These are phyloP conservation scores for Dallia pectoralis DNA, from an alignment of 2,797 vertebrate genomes.

Conservation along the genomic window DNA sequence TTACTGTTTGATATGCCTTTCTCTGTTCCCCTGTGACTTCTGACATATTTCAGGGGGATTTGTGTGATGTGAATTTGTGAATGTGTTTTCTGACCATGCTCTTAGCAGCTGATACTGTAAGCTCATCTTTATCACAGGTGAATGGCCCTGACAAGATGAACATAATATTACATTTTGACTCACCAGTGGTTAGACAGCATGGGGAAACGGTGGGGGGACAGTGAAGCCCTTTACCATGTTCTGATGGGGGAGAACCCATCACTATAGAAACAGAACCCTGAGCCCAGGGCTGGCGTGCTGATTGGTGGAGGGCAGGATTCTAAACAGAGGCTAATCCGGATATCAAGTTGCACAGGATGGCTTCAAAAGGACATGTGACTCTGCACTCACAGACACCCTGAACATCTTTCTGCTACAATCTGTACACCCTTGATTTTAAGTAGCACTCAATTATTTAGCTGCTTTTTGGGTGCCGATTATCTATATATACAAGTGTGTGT, in stretches of 20 bases:
- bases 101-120: constrained; percentile 34
- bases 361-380: constrained; percentile 58
- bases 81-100: constrained; percentile 44
- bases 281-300: constrained; percentile 65
- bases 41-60: constrained; percentile 33
- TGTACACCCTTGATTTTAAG: constrained; percentile 58
- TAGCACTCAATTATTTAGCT: constrained; percentile 56
- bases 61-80: constrained; percentile 49
- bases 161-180: constrained; percentile 26
- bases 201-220: constrained; percentile 30
- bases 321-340: constrained; percentile 57
- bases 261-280: constrained; percentile 61
- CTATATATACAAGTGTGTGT: constrained; percentile 12
- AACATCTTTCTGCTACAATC: constrained; percentile 54
- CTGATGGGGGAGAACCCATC: constrained; percentile 62
- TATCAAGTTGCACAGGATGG: constrained; percentile 67
- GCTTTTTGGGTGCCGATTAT: constrained; percentile 21
- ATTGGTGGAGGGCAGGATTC: constrained; percentile 60
- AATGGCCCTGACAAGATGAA: constrained; percentile 32
- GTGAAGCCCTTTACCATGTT: constrained; percentile 59
- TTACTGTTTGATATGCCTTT: constrained; percentile 54
- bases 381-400: constrained; percentile 62
- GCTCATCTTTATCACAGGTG: background rate
- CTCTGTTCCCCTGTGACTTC: constrained; percentile 49
- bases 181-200: constrained; percentile 46